Evolutionary conservation across 2,888 invertebrate genomes (phyloP).

Genomic region (Odontomyia ornata): DNA sequence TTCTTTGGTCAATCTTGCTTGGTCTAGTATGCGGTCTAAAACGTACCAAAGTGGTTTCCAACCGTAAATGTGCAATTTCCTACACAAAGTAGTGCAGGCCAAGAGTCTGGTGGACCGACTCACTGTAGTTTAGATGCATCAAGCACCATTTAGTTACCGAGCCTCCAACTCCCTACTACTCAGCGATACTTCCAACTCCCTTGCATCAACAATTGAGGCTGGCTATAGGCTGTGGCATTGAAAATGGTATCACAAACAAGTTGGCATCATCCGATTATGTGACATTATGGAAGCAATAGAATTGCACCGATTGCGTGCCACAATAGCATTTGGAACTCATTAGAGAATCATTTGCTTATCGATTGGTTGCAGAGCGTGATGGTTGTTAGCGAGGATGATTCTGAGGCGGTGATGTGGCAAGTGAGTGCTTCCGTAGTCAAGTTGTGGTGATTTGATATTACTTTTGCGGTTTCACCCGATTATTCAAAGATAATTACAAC

Average conservation of each 20-base stretch:
- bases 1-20: slow-evolving; percentile 3
- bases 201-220: background rate
- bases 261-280: slow-evolving; percentile 6
- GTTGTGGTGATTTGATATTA: background rate
- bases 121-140: background rate
- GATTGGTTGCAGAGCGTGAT: background rate
- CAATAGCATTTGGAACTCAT: slow-evolving; percentile 36
- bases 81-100: background rate
- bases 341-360: slow-evolving; percentile 33
- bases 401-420: background rate
- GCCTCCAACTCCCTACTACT: background rate
- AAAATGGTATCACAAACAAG: background rate
- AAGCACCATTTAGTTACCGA: background rate
- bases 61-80: slow-evolving; percentile 10
- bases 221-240: background rate
- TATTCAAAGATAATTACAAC: background rate
- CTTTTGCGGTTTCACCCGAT: background rate
- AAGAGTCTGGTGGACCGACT: background rate
- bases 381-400: background rate
- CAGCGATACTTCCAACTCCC: background rate
- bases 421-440: background rate
- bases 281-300: slow-evolving; percentile 4
- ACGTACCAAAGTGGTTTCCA: background rate
- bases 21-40: background rate
- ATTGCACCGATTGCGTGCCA: background rate